Percentiles rank a stretch among this genome's conserved stretches.
phyloP scores from a whole-genome alignment of 2,113 vertebrate genomes.

The Limnothrissa miodon region DNA sequence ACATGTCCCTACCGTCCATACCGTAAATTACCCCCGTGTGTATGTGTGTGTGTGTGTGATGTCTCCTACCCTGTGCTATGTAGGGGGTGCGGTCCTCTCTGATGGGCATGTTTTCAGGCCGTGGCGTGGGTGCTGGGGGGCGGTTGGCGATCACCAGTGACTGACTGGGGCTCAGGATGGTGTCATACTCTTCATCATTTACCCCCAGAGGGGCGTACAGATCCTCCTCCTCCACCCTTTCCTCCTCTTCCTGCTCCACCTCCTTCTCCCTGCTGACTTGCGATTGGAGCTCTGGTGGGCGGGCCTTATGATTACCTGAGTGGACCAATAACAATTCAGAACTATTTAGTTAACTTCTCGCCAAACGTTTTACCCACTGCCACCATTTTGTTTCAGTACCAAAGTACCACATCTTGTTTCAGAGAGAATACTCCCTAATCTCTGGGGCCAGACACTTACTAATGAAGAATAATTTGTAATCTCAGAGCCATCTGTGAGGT shows the following conservation, averaged over 20 bases:
- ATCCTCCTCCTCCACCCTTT: slow-evolving; percentile 55
- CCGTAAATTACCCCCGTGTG: no score
- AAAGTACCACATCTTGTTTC: no score
- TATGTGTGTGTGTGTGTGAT: no score
- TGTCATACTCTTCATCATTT: slow-evolving; percentile 65
- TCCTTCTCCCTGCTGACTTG: neutral
- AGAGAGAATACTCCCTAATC: no score
- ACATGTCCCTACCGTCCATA: no score
- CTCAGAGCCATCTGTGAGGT: no score
- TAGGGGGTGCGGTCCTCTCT: slow-evolving; percentile 55
- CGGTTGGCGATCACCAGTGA: slow-evolving; percentile 56
- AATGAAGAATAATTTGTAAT: no score
- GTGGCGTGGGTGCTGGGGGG: slow-evolving; percentile 75
- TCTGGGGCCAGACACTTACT: no score
- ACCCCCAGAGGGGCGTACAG: slow-evolving; percentile 40
- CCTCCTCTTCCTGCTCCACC: slow-evolving; percentile 36
- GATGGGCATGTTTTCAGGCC: slow-evolving; percentile 51
- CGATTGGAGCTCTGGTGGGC: slow-evolving; percentile 16
- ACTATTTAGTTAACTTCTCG: no score
- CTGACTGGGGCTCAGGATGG: slow-evolving; percentile 52
- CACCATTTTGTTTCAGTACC: no score
- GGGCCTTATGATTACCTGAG: slow-evolving; percentile 47
- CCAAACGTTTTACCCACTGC: no score
- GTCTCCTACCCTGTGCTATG: slow-evolving; percentile 70
- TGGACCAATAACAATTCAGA: neutral